Conservation (phyloP, 2,797 vertebrate genomes). For the Enteromius radiatus region DNA sequence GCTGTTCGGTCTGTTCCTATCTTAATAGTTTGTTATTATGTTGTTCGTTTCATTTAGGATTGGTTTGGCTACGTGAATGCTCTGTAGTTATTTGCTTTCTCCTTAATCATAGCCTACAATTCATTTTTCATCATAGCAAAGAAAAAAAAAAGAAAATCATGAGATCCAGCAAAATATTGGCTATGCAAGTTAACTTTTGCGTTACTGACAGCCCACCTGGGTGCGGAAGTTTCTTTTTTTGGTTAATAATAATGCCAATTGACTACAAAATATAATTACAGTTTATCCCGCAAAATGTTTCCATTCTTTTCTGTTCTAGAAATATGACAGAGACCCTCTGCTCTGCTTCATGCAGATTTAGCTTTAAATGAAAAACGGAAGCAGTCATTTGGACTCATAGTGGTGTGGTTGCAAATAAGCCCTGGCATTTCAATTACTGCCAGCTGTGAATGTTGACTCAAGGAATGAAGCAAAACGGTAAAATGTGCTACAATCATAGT, state of each 20-base stretch:
- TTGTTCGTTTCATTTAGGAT: neutral
- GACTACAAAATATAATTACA: neutral
- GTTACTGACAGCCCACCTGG: neutral
- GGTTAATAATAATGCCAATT: neutral
- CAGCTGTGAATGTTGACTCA: conserved; percentile 50
- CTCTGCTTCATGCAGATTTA: conserved; percentile 27
- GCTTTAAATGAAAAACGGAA: conserved; percentile 41
- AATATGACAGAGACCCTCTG: neutral
- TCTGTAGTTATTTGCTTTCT: neutral
- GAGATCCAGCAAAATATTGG: neutral
- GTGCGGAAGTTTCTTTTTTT: neutral
- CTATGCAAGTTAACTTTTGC: neutral
- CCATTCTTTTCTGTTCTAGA: neutral
- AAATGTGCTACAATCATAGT: conserved; percentile 20
- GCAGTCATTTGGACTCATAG: conserved; percentile 46
- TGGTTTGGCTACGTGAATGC: neutral
- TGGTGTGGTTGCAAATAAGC: conserved; percentile 58
- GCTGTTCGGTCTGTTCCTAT: neutral
- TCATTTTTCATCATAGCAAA: neutral
- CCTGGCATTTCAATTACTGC: conserved; percentile 56
- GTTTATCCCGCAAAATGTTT: neutral
- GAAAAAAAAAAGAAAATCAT: neutral
- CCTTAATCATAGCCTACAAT: neutral
- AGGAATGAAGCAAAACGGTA: conserved; percentile 40
- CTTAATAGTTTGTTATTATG: neutral